Evolutionary conservation across 2,113 vertebrate species (phyloP), one percentile per base, ranked within the genome.

Genomic region (Trachemys scripta): DNA sequence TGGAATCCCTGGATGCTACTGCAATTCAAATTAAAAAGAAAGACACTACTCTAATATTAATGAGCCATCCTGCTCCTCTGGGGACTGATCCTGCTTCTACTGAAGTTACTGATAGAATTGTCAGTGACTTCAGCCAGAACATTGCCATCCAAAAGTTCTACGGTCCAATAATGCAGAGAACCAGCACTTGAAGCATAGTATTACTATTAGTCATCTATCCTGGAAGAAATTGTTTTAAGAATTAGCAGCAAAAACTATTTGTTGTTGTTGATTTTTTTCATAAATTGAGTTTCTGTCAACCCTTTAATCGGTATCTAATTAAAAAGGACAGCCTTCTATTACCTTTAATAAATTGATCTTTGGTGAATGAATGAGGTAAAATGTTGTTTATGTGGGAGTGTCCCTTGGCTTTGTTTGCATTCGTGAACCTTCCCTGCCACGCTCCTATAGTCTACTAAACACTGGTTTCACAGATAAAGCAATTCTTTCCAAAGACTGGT

Each of bases 341-440:
- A 82, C 90, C 56, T 76, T 84, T 38, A 76, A 42, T 79, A 72
- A 88, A 79, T 1, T 50, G 88, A 62, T 4, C 85, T 94, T n/a
- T 86, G 31, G 59, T 80, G n/a, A 49, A 92, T 82, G 76, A 92
- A 89, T 72, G 51, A 14, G 54, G 27, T 38, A 27, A 88, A 87
- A 38, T n/a, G 19, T 89, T 42, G 19, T 89, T 94, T 81, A 20
- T 22, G 29, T 0, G 2, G 25, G 10, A 85, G 53, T 1, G 1
- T 42, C 80, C 35, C 69, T 87, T 90, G 65, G 17, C 1, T 94
- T 84, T 94, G 80, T 91, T 95, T 81, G 87, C 83, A 59, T 51
- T 51, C 80, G 54, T 42, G 93, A 51, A 87, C 24, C 57, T 51
- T 47, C 88, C 83, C 42, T 47, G 81, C 62, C 80, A 92, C 35